A percentile compares a stretch with the other conserved stretches of the same genome.
Evolutionary conservation across 2,888 invertebrate genomes (phyloP).

Genomic region (Rhynchonema sp.): DNA sequence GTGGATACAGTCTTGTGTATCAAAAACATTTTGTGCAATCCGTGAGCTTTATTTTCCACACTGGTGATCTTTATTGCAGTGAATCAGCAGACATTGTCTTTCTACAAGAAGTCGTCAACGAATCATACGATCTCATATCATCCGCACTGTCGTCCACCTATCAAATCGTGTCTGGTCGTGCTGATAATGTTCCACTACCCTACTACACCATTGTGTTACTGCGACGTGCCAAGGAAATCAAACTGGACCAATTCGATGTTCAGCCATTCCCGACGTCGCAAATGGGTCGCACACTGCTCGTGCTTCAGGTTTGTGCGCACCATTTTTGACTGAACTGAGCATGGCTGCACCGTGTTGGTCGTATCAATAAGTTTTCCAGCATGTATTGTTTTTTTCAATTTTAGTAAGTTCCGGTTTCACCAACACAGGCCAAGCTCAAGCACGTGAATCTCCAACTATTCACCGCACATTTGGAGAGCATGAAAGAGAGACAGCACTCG

Average conservation of each 20-base stretch:
- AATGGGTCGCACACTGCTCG: constrained; percentile 36
- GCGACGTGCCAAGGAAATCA: constrained; percentile 28
- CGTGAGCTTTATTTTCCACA: too few species aligned
- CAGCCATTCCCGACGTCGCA: constrained; percentile 29
- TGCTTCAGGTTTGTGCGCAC: too few species aligned
- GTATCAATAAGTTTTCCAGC: too few species aligned
- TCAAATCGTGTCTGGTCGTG: constrained; percentile 24
- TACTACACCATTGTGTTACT: constrained; percentile 36
- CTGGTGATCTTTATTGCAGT: constrained; percentile 28
- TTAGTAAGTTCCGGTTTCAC: too few species aligned
- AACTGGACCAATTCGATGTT: constrained; percentile 29
- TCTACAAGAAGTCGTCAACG: constrained; percentile 38
- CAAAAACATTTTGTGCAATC: too few species aligned
- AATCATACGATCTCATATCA: constrained; percentile 30
- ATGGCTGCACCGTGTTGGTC: too few species aligned
- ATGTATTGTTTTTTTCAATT: too few species aligned
- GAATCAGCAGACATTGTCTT: constrained; percentile 38
- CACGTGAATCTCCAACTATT: constrained; percentile 28
- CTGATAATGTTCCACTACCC: constrained; percentile 9
- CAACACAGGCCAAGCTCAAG: too few species aligned
- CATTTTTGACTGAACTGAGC: too few species aligned
- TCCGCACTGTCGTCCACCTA: constrained; percentile 26
- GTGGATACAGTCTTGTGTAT: too few species aligned
- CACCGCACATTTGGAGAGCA: constrained; percentile 40
- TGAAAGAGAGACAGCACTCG: constrained; percentile 30